These are phyloP conservation scores for Phainopepla nitens DNA, from an alignment of 2,113 vertebrate genomes.

Conservation along the genomic window DNA sequence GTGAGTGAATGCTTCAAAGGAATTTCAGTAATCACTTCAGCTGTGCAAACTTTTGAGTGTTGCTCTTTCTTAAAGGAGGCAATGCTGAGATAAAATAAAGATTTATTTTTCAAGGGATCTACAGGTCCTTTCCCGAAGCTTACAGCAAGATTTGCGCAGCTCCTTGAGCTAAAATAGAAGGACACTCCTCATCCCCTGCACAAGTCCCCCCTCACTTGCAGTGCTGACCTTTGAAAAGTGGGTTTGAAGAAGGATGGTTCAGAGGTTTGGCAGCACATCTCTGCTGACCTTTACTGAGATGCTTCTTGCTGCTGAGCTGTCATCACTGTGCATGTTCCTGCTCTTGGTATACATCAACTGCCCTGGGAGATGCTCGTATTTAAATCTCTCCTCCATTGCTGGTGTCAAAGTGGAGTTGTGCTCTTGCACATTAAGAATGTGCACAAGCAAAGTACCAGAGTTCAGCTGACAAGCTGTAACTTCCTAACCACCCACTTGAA, in stretches of 20 bases:
- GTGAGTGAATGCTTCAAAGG: not conserved
- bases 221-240: not conserved
- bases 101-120: not conserved
- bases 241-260: not conserved
- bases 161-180: not conserved
- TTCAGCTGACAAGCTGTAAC: not conserved
- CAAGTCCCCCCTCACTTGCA: not conserved
- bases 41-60: not conserved
- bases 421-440: fast-evolving
- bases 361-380: fast-evolving
- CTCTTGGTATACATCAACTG: fast-evolving
- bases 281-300: not conserved
- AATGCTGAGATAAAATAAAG: not conserved
- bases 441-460: not conserved
- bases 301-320: not conserved
- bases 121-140: not conserved
- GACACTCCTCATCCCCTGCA: not conserved
- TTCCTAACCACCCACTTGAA: not conserved
- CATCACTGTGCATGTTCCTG: not conserved
- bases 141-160: not conserved
- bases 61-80: not conserved
- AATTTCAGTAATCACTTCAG: not conserved
- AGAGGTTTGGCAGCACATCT: not conserved
- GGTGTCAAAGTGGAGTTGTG: fast-evolving
- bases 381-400: fast-evolving